A percentile compares a stretch with the other conserved stretches of the same genome.
These are phyloP conservation scores for Lasioglossum pauxillum DNA, from an alignment of 2,888 invertebrate species.

Conservation along the genomic window DNA sequence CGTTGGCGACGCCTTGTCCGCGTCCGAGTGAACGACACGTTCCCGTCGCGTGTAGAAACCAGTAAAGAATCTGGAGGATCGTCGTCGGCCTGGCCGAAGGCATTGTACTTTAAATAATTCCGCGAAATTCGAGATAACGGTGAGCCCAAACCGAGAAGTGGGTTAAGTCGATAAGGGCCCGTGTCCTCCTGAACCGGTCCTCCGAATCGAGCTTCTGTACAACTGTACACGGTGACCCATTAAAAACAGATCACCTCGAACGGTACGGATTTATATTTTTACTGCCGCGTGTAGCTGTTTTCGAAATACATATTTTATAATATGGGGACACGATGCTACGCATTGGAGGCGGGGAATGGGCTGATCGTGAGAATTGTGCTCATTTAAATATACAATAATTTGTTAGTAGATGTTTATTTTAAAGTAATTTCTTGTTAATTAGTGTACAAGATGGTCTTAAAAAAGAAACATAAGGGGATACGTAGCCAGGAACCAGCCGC, in stretches of 20 bases:
- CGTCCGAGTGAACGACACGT: too few species aligned
- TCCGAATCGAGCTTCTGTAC: constrained; percentile 25
- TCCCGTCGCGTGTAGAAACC: constrained; percentile 10
- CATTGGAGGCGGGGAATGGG: too few species aligned
- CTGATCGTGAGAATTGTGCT: too few species aligned
- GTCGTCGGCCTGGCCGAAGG: constrained; percentile 21
- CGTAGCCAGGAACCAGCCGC: background rate
- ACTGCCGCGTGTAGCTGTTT: background rate
- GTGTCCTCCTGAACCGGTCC: constrained; percentile 60
- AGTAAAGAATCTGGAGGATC: background rate
- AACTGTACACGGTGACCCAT: background rate
- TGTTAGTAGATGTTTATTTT: too few species aligned
- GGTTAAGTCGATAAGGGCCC: constrained; percentile 69
- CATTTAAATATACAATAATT: too few species aligned
- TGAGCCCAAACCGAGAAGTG: constrained; percentile 63
- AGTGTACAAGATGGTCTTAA: background rate
- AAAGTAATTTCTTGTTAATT: too few species aligned
- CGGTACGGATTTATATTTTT: background rate
- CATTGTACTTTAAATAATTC: constrained; percentile 65
- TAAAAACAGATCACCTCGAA: background rate
- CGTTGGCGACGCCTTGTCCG: background rate
- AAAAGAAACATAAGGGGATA: background rate
- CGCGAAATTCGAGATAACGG: constrained; percentile 75
- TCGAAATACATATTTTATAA: too few species aligned
- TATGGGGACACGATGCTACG: too few species aligned